Conservation (phyloP, 1,140 invertebrate genomes). For the Calliopsis andreniformis region DNA sequence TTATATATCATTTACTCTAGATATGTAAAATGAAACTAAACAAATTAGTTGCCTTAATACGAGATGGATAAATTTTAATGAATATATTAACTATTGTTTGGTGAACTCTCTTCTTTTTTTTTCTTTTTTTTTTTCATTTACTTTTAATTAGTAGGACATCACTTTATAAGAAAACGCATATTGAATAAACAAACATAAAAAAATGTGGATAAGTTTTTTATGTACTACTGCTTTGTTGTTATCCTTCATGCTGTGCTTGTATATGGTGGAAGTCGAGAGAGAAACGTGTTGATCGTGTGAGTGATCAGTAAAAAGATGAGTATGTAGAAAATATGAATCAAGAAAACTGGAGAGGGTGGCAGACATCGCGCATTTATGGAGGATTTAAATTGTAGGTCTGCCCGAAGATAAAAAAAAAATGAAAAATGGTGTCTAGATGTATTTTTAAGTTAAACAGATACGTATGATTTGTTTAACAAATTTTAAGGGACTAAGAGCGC, state of each 20-base stretch:
- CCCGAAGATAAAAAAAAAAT: slow-evolving; percentile 16
- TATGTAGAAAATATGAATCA: slow-evolving; percentile 53
- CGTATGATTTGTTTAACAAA: slow-evolving; percentile 51
- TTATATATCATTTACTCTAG: slow-evolving; percentile 79
- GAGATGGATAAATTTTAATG: slow-evolving; percentile 68
- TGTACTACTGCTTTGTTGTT: slow-evolving; percentile 64
- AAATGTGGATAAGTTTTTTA: slow-evolving; percentile 58
- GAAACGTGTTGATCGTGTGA: slow-evolving; percentile 37
- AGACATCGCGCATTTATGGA: slow-evolving; percentile 72
- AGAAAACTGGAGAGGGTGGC: slow-evolving; percentile 69
- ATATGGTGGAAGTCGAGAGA: slow-evolving; percentile 45
- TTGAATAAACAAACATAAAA: slow-evolving; percentile 71
- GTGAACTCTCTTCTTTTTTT: slow-evolving; percentile 67
- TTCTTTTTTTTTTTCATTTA: slow-evolving; percentile 69
- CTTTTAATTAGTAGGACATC: slow-evolving; percentile 71
- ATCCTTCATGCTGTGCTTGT: slow-evolving; percentile 62
- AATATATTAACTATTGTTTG: slow-evolving; percentile 69
- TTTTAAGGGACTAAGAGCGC: slow-evolving; percentile 49
- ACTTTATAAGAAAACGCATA: slow-evolving; percentile 72
- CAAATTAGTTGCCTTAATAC: slow-evolving; percentile 78
- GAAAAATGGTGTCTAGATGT: slow-evolving; percentile 19
- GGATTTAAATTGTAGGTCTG: slow-evolving; percentile 63
- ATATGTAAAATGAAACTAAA: slow-evolving; percentile 76
- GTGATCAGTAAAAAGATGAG: slow-evolving; percentile 44
- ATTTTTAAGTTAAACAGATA: slow-evolving; percentile 52